Evolutionary conservation across 2,797 vertebrate species (phyloP).

Genomic region (Australoheros facetus): DNA sequence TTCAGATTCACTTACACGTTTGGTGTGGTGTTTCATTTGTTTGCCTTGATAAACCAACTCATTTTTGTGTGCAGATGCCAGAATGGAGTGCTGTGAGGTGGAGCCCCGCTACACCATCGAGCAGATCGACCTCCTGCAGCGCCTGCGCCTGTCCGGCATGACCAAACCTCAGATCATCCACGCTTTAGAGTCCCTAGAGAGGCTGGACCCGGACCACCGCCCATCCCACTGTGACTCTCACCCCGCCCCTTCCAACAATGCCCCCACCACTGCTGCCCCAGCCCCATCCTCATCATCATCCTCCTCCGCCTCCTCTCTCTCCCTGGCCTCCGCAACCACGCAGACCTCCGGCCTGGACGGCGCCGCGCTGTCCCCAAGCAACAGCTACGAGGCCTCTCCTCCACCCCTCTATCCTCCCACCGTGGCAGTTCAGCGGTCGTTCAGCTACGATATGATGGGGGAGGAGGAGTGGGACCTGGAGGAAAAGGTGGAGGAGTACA

Average conservation of each 20-base stretch:
- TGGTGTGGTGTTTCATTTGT: slow-evolving; percentile 19
- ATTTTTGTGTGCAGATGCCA: slow-evolving; percentile 71
- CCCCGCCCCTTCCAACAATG: slow-evolving; percentile 58
- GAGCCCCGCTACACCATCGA: slow-evolving; percentile 88
- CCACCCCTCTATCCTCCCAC: slow-evolving; percentile 82
- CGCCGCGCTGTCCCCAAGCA: slow-evolving; percentile 83
- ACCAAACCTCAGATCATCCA: slow-evolving; percentile 87
- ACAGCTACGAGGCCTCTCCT: slow-evolving; percentile 86
- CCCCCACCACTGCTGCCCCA: slow-evolving; percentile 50
- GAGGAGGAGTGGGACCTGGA: slow-evolving; percentile 88
- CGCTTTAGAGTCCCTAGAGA: slow-evolving; percentile 85
- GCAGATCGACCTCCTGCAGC: slow-evolving; percentile 87
- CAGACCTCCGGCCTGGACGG: slow-evolving; percentile 84
- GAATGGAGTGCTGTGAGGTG: slow-evolving; percentile 82
- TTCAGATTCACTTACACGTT: slow-evolving; percentile 27
- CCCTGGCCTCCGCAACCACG: slow-evolving; percentile 84
- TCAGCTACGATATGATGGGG: slow-evolving; percentile 83
- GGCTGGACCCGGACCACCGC: slow-evolving; percentile 83
- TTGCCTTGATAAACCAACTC: not conserved
- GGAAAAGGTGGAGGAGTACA: slow-evolving; percentile 88
- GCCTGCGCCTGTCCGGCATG: slow-evolving; percentile 84
- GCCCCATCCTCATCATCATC: slow-evolving; percentile 80
- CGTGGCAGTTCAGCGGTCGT: slow-evolving; percentile 79
- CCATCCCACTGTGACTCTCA: slow-evolving; percentile 77
- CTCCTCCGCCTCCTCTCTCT: slow-evolving; percentile 82